These are phyloP conservation scores for Merops nubicus DNA, from an alignment of 2,113 vertebrate genomes.

Conservation along the genomic window DNA sequence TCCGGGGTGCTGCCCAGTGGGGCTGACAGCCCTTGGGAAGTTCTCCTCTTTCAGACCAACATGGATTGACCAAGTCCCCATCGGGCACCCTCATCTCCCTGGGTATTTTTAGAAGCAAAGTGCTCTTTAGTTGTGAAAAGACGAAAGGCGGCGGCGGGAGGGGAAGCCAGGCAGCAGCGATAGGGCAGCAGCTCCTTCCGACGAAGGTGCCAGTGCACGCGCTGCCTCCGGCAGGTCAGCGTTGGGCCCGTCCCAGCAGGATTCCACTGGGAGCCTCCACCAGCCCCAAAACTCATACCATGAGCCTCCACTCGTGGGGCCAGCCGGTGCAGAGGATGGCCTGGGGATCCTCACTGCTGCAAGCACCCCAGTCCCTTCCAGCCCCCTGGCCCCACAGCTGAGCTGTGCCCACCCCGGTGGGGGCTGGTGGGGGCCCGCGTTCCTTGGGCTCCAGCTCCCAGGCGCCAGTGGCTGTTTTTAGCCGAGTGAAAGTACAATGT, in stretches of 20 bases:
- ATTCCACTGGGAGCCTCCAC: background rate
- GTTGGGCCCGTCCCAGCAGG: rapidly evolving
- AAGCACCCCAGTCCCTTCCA: background rate
- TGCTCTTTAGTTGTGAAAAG: background rate
- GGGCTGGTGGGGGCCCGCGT: background rate
- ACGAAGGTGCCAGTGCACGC: background rate
- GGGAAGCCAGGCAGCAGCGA: background rate
- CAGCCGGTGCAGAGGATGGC: background rate
- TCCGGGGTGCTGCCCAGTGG: background rate
- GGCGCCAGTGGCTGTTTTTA: constrained; percentile 29
- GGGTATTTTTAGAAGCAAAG: constrained; percentile 38
- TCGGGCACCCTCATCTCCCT: background rate
- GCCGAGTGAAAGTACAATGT: constrained; percentile 23
- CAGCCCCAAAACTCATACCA: background rate
- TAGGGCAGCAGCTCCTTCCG: constrained; percentile 55
- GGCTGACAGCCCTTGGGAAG: background rate
- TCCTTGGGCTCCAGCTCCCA: background rate
- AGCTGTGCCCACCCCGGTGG: rapidly evolving
- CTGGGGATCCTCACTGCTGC: rapidly evolving
- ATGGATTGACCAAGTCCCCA: rapidly evolving
- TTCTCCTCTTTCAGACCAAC: rapidly evolving
- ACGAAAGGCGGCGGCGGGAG: rapidly evolving
- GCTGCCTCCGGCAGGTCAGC: rapidly evolving
- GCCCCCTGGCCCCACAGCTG: rapidly evolving
- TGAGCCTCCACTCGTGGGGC: rapidly evolving